Evolutionary conservation across 2,888 invertebrate genomes (phyloP).

Genomic region (Strigamia maritima): DNA sequence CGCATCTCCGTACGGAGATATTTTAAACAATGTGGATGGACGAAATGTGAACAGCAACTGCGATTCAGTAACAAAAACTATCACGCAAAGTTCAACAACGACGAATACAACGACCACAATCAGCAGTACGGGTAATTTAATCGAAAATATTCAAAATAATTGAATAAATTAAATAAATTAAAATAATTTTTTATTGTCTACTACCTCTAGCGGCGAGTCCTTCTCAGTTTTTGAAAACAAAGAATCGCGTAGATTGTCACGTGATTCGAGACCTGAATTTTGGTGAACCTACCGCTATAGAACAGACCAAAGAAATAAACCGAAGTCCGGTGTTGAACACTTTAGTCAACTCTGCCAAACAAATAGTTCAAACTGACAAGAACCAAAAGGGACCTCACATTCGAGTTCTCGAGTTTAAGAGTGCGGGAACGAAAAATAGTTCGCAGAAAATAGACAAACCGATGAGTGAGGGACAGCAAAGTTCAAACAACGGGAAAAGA

Average conservation of each 20-base stretch:
- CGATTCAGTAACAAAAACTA: not conserved
- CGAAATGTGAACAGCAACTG: not conserved
- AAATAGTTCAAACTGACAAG: not conserved
- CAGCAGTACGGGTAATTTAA: no score
- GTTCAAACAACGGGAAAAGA: not conserved
- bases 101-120: not conserved
- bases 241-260: not conserved
- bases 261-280: not conserved
- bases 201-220: not conserved
- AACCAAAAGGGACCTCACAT: not conserved
- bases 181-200: not conserved
- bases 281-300: not conserved
- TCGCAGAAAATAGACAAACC: not conserved
- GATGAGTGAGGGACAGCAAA: not conserved
- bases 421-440: not conserved
- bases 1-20: not conserved
- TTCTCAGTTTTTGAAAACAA: not conserved
- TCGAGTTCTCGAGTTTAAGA: not conserved
- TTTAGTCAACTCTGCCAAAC: not conserved
- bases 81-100: not conserved
- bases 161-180: no score
- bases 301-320: not conserved
- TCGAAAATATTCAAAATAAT: no score
- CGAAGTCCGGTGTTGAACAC: not conserved
- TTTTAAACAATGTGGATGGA: not conserved